Percentiles rank a stretch among this genome's conserved stretches.
Conservation (phyloP, 1,140 invertebrate genomes). For the Musca domestica region DNA sequence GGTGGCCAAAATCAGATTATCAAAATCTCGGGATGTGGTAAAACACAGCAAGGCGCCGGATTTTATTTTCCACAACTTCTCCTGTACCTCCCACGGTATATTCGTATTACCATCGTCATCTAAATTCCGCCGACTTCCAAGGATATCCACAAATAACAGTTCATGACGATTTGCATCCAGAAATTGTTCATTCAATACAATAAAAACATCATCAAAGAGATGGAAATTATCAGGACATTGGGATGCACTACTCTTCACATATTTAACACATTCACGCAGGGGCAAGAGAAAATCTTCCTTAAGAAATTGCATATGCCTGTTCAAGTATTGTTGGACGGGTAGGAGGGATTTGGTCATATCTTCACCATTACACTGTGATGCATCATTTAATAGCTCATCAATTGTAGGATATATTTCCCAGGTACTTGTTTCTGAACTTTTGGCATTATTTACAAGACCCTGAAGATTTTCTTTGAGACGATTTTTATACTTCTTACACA, state of each 20-base stretch:
- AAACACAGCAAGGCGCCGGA: slow-evolving; percentile 73
- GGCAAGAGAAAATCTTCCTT: slow-evolving; percentile 71
- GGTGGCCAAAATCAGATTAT: slow-evolving; percentile 65
- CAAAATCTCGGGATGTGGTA: slow-evolving; percentile 64
- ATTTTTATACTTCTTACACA: slow-evolving; percentile 21
- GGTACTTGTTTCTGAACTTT: slow-evolving; percentile 1
- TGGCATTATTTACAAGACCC: background rate
- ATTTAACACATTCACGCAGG: slow-evolving; percentile 53
- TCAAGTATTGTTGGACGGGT: slow-evolving; percentile 69
- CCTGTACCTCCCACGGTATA: background rate
- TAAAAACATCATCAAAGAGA: slow-evolving; percentile 40
- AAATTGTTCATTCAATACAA: slow-evolving; percentile 37
- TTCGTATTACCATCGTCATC: background rate
- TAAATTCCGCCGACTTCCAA: slow-evolving; percentile 9
- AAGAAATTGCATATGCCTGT: slow-evolving; percentile 73
- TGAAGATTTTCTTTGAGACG: slow-evolving; percentile 24
- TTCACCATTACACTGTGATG: background rate
- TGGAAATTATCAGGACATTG: slow-evolving; percentile 39
- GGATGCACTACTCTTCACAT: slow-evolving; percentile 37
- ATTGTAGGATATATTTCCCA: slow-evolving; percentile 44
- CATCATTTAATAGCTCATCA: slow-evolving; percentile 26
- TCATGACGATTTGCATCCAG: slow-evolving; percentile 31
- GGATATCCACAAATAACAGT: slow-evolving; percentile 36
- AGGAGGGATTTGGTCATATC: background rate
- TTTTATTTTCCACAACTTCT: slow-evolving; percentile 56